phyloP scores from a whole-genome alignment of 2,113 vertebrate species.

The Sardina pilchardus region DNA sequence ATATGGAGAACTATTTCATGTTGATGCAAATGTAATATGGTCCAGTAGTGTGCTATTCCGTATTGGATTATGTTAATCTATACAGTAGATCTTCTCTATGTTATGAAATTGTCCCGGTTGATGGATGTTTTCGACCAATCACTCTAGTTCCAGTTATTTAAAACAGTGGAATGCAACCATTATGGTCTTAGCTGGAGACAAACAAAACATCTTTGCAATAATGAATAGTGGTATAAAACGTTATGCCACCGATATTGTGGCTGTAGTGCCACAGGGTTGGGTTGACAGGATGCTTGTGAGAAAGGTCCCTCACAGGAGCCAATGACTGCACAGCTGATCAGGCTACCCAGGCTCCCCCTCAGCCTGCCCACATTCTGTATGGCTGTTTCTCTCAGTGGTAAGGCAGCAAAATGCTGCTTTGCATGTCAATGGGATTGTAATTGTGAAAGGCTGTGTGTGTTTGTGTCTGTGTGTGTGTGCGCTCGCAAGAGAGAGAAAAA shows the following conservation, averaged over 20 bases:
- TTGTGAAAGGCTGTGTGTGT: slow-evolving; percentile 52
- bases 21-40: background rate
- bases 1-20: background rate
- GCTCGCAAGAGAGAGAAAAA: too few species aligned
- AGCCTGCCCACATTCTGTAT: background rate
- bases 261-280: background rate
- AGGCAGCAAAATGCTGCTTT: slow-evolving; percentile 54
- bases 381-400: background rate
- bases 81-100: background rate
- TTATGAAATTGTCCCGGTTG: background rate
- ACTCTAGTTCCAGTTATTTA: background rate
- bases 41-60: background rate
- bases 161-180: background rate
- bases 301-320: background rate
- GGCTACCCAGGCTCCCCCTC: background rate
- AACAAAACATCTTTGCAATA: background rate
- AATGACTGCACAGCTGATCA: background rate
- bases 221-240: background rate
- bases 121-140: background rate
- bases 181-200: background rate
- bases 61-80: background rate
- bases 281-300: background rate
- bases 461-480: background rate
- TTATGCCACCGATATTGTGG: background rate
- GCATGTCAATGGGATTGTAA: slow-evolving; percentile 69